Conservation (phyloP, 2,113 vertebrate genomes). For the Neoarius graeffei region DNA sequence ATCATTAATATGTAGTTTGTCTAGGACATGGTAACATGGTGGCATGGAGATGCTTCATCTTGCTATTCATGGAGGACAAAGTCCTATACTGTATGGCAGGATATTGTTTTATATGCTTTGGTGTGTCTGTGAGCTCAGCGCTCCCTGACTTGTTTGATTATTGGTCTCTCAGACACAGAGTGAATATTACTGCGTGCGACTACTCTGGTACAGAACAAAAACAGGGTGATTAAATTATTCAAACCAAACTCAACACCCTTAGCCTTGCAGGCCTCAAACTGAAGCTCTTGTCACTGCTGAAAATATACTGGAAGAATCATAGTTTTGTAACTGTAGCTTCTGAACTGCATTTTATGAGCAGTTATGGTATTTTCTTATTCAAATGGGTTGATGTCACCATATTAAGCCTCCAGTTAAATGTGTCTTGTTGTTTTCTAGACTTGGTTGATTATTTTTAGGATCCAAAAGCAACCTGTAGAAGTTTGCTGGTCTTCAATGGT, state of each 20-base stretch:
- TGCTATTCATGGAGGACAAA: constrained; percentile 44
- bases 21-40: neutral
- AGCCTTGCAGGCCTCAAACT: neutral
- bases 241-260: constrained; percentile 29
- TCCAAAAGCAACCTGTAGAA: neutral
- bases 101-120: constrained; percentile 47
- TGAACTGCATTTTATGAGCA: neutral
- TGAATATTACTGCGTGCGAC: constrained; percentile 27
- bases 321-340: neutral
- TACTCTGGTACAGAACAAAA: constrained; percentile 43
- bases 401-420: neutral
- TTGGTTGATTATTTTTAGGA: neutral
- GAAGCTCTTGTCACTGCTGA: neutral
- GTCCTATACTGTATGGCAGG: constrained; percentile 42
- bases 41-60: constrained; percentile 18
- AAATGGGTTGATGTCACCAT: neutral
- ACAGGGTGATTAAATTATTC: constrained; percentile 28
- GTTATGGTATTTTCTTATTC: neutral
- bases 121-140: constrained; percentile 30
- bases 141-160: constrained; percentile 26
- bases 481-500: neutral
- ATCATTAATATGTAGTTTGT: constrained; percentile 27
- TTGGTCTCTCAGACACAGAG: constrained; percentile 28
- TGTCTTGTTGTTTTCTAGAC: neutral
- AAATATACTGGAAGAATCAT: neutral